Evolutionary conservation across 2,113 vertebrate species (phyloP), one percentile per base, ranked within the genome.

Genomic region (Alethe castanea): DNA sequence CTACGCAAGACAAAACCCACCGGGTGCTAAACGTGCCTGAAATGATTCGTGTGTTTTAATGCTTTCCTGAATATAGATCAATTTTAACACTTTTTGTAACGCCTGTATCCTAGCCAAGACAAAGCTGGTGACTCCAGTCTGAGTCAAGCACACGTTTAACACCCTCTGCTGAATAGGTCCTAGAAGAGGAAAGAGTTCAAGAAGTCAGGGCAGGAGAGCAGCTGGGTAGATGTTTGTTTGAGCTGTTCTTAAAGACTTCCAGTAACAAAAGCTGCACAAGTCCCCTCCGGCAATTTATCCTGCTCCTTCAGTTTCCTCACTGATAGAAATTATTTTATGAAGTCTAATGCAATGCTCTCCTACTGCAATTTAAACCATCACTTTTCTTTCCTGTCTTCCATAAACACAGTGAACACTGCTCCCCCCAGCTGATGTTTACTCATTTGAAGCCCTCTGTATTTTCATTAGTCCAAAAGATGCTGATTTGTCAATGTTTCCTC

Each of bases 1-100:
- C 94, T 90, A 95, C 20, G 1, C 91, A 70, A 85, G 84, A 79
- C 93, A 96, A 95, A 95, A 91, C 93, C 94, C 81, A 87, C 66
- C 0, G 33, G 74, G 81, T 94, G 90, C 80, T 61, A 92, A 85
- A 95, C 4, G 11, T 84, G 87, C 70, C 84, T 96, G 87, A 90
- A 92, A 86, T 77, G 29, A 77, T 69, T 85, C 19, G 2, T 80
- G 29, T 73, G 92, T 44, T 95, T 93, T 73, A 94, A 77, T 88
- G 90, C 59, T 88, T 93, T 92, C 93, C 95, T 83, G 90, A 95
- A 73, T 50, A 62, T 9, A 71, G 87, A 93, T 94, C 78, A 33
- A 77, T 82, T 90, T 86, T 91, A 93, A 82, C 81, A 94, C 81
- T 95, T 92, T 87, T 90, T 93, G 45, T 69, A 73, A 80, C 0